These are phyloP conservation scores for Corydoras maculifer DNA, from an alignment of 2,113 vertebrate genomes.

Conservation along the genomic window DNA sequence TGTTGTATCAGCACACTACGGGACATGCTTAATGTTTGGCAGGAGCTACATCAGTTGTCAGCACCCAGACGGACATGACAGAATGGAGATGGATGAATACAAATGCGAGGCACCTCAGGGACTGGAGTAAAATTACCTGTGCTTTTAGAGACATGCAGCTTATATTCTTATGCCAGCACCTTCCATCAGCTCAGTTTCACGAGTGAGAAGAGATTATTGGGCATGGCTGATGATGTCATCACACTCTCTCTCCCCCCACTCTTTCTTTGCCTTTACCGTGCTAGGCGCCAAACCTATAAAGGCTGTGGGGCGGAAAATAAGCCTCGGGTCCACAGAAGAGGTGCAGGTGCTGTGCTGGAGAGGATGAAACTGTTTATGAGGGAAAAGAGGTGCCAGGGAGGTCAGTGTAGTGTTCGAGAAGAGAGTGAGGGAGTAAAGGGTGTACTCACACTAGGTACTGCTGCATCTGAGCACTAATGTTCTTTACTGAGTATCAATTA, in stretches of 20 bases:
- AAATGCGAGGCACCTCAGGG: constrained; percentile 31
- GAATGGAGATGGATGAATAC: constrained; percentile 42
- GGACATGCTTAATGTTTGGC: constrained; percentile 36
- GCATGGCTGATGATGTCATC: constrained; percentile 22
- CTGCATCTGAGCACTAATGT: no score
- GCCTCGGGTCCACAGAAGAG: no score
- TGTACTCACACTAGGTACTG: no score
- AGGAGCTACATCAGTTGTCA: constrained; percentile 34
- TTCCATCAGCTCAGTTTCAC: constrained; percentile 12
- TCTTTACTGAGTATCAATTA: no score
- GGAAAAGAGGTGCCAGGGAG: no score
- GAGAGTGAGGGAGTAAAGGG: no score
- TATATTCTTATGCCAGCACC: constrained; percentile 13
- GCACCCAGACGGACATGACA: constrained; percentile 25
- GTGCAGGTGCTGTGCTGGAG: no score
- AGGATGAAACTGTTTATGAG: no score
- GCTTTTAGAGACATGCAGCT: constrained; percentile 18
- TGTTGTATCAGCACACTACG: constrained; percentile 40
- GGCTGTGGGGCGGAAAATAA: no score
- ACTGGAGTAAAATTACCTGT: constrained; percentile 21
- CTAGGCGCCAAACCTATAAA: no score
- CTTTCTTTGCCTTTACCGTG: neutral
- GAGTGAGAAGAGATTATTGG: constrained; percentile 23
- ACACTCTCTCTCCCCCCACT: constrained; percentile 1
- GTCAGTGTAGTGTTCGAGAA: no score